Conservation (phyloP, 2,113 vertebrate genomes). For the Setophaga kirtlandii region DNA sequence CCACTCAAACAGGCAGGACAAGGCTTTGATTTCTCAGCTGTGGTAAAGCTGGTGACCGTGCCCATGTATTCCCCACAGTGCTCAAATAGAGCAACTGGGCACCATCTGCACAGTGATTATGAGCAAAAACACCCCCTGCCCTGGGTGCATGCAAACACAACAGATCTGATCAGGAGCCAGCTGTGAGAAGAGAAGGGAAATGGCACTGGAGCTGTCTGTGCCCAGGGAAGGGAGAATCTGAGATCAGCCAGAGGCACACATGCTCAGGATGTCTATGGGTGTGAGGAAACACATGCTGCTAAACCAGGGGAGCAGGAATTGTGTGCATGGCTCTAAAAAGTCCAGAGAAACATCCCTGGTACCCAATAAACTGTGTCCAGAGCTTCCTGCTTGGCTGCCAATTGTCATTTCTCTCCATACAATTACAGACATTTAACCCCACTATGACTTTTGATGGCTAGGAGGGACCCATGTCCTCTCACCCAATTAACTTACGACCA, state of each 20-base stretch:
- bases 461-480: not conserved
- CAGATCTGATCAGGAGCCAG: rapidly evolving
- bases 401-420: not conserved
- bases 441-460: not conserved
- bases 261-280: not conserved
- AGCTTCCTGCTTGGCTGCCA: not conserved
- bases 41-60: not conserved
- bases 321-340: not conserved
- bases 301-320: not conserved
- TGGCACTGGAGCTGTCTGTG: not conserved
- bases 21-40: not conserved
- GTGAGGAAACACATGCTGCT: not conserved
- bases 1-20: not conserved
- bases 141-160: rapidly evolving
- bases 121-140: not conserved
- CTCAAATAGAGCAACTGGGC: not conserved
- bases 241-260: not conserved
- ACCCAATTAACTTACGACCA: not conserved
- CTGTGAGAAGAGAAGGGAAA: not conserved
- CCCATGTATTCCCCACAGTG: rapidly evolving
- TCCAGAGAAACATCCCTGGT: not conserved
- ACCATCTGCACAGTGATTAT: not conserved
- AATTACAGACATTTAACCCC: not conserved
- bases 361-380: not conserved
- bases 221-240: not conserved